Evolutionary conservation across 2,888 invertebrate species (phyloP), one percentile per base, ranked within the genome.

Genomic region (Andrena flavipes): DNA sequence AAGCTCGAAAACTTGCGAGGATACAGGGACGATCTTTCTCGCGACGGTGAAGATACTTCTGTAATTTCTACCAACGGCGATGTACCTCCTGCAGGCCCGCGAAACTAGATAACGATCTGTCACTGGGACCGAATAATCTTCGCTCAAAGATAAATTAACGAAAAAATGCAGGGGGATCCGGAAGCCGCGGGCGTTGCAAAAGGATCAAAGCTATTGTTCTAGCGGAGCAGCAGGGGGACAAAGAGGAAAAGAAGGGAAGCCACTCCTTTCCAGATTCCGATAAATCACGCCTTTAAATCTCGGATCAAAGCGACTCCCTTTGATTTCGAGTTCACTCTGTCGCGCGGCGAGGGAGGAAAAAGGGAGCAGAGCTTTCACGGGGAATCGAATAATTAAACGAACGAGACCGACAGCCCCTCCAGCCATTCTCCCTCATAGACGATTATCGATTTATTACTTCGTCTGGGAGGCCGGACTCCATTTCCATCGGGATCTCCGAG

Each of bases 311-410:
- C 35, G 20, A 23, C 35, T 56, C 29, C 26, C 63, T 69, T 63
- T 63, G 68, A 68, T 54, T 56, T 68, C 62, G 48, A 56, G 56
- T 29, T 26, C 3, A 10, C 60, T 29, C 56, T 2, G 69, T 8
- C 65, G 0, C 49, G n/a, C 20, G n/a, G 10, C 6, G 54, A 2
- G 54, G 8, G 26, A 1, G 23, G 42, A 54, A 49, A 35, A 49
- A 33, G 30, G 33, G 49, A 10, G 13, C 26, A 29, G 20, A 10
- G 63, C 48, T 76, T 72, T 49, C 72, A 23, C 56, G 56, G 13
- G 35, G 72, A 76, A 67, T 81, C 76, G 83, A 83, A 76, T 83
- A 83, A 81, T 81, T 81, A 83, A 83, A 69, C 72, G 82, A 80
- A 67, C 51, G 42, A 30, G 68, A 51, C 68, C 51, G 59, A 56